These are phyloP conservation scores for Aleiodes sp. DNA, from an alignment of 1,140 invertebrate genomes.

Conservation along the genomic window DNA sequence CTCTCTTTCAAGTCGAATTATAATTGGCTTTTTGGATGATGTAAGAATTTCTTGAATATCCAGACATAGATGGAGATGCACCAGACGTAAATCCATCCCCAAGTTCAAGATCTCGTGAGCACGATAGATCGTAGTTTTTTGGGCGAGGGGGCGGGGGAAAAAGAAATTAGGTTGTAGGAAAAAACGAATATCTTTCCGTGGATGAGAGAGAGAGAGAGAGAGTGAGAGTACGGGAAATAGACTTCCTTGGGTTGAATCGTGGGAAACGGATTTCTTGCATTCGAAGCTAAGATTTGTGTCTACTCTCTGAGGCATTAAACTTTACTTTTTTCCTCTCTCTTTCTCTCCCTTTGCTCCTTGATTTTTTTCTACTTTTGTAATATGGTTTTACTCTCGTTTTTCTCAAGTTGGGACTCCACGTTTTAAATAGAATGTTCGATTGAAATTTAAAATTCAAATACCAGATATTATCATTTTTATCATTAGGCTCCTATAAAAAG, in stretches of 20 bases:
- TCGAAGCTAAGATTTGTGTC: constrained; percentile 16
- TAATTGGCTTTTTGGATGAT: constrained; percentile 3
- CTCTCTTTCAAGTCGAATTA: too few species aligned
- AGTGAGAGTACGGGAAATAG: constrained; percentile 2
- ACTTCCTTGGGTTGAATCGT: constrained; percentile 10
- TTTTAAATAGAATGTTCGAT: too few species aligned
- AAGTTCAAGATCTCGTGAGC: constrained; percentile 13
- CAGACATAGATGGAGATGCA: constrained; percentile 15
- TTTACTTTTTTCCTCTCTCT: too few species aligned
- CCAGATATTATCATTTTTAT: too few species aligned
- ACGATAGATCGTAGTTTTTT: constrained; percentile 15
- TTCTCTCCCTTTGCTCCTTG: too few species aligned
- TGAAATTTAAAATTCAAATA: neutral
- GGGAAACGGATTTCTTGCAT: constrained; percentile 13
- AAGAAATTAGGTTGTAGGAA: constrained; percentile 18
- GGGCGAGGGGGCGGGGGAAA: neutral
- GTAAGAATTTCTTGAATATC: constrained; percentile 2
- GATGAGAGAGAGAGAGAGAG: neutral
- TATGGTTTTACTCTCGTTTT: neutral
- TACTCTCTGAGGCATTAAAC: constrained; percentile 4
- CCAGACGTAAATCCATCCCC: constrained; percentile 28
- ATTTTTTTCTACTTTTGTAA: neutral
- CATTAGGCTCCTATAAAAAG: too few species aligned
- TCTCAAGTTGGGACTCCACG: too few species aligned
- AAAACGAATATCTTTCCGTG: constrained; percentile 20